These are phyloP conservation scores for Battus philenor DNA, from an alignment of 1,140 invertebrate genomes.

Conservation along the genomic window DNA sequence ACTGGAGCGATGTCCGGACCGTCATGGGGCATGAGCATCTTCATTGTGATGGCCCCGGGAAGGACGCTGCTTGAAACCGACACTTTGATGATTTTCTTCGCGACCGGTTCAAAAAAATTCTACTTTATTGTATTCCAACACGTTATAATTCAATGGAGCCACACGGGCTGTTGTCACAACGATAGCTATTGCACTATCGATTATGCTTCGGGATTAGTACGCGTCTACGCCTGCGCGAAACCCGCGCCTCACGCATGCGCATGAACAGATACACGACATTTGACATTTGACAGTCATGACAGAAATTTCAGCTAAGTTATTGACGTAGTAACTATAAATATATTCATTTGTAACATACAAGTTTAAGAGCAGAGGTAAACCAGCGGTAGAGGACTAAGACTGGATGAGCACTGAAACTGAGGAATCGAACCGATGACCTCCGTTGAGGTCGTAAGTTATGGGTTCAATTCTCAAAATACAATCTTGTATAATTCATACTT, in stretches of 20 bases:
- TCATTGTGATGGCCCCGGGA: constrained; percentile 60
- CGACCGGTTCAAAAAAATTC: constrained; percentile 35
- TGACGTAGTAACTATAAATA: too few relatives aligned
- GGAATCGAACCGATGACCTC: too few relatives aligned
- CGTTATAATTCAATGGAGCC: too few relatives aligned
- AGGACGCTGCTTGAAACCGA: constrained; percentile 62
- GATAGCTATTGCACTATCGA: constrained; percentile 59
- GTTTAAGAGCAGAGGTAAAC: too few relatives aligned
- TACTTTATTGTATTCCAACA: constrained; percentile 23
- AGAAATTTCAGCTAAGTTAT: too few relatives aligned
- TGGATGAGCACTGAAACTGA: too few relatives aligned
- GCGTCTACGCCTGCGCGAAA: constrained; percentile 48
- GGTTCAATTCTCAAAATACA: too few relatives aligned
- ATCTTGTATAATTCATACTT: too few relatives aligned
- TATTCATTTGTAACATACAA: too few relatives aligned
- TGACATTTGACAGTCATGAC: constrained; percentile 55
- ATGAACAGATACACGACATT: constrained; percentile 56
- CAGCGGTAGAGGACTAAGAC: too few relatives aligned
- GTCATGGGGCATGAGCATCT: constrained; percentile 52
- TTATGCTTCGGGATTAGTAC: constrained; percentile 37
- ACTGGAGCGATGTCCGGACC: constrained; percentile 53
- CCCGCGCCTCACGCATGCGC: constrained; percentile 36
- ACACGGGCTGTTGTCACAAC: constrained; percentile 60
- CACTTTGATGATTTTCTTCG: constrained; percentile 53
- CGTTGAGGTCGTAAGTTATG: too few relatives aligned